Base-by-base conservation (phyloP, 2,888 invertebrate genomes). In the Elmis aenea region DNA sequence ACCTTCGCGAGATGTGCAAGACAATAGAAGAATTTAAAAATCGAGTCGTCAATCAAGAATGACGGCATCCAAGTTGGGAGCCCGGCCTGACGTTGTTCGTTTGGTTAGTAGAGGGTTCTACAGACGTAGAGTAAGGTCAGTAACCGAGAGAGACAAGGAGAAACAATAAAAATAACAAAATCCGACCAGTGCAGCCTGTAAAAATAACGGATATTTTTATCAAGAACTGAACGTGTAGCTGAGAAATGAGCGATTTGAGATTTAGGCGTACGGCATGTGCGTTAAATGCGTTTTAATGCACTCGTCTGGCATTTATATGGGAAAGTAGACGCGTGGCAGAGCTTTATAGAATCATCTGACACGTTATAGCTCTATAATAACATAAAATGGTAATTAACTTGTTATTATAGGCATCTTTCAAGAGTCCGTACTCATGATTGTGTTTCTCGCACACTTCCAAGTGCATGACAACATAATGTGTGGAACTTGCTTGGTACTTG, bases 121-220 rank as follows among this genome's bases (percentile, higher is more conserved):
- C 50, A 50, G 52, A 51, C 49, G 51, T 56, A 52, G 53, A 45
- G 53, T 51, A 54, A 56, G 56, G 56, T 56, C 56, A 56, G 56
- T 56, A 56, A 56, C 56, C 56, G 54, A 53, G 38, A 44, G 47
- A 44, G 47, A 59, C 61, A 61, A 54, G 59, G 59, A 59, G 61
- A 58, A 55, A 52, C 52, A 64, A 64, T 62, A 64, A 64, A 65
- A 64, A 64, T 62, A 64, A 65, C 62, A 64, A 67, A 66, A 66
- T 64, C 62, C 64, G 63, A 59, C 60, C 59, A 58, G 59, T 50
- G 50, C 51, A 41, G 56, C 54, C 47, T 58, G 64, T 62, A 65
- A 66, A 66, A 66, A 65, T 67, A 67, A 67, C 67, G 67, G 67
- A 62, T 55, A 66, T 66, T 67, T 67, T 67, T 66, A 66, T 63